These are phyloP conservation scores for Trissonchulus latispiculum DNA, from an alignment of 2,888 invertebrate species.

Conservation along the genomic window DNA sequence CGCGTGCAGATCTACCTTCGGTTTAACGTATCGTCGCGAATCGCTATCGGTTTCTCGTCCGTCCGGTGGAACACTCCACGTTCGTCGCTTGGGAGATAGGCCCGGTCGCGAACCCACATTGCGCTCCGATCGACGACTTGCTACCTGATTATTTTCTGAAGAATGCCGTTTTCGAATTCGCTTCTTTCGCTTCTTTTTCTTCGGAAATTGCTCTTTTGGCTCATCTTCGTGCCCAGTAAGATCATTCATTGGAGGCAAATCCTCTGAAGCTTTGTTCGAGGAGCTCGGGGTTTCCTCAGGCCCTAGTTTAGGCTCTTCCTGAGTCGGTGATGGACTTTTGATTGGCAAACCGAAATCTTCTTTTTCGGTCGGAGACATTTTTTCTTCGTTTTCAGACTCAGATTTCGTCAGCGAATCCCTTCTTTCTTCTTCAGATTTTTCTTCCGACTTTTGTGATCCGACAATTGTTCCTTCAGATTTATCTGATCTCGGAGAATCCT, in stretches of 20 bases:
- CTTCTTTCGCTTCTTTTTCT: not conserved
- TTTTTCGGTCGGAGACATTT: too few relatives aligned
- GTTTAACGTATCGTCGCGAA: not conserved
- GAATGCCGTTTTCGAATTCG: not conserved
- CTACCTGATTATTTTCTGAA: too few relatives aligned
- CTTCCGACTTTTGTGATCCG: too few relatives aligned
- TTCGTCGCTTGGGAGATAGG: not conserved
- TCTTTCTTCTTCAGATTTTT: too few relatives aligned
- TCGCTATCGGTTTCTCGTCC: not conserved
- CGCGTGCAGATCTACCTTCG: not conserved
- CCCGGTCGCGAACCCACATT: not conserved
- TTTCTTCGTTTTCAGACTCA: too few relatives aligned
- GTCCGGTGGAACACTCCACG: not conserved
- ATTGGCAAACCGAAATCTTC: too few relatives aligned
- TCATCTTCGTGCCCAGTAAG: not conserved
- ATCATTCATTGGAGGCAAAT: not conserved
- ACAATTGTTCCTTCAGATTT: too few relatives aligned
- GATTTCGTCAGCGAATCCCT: too few relatives aligned
- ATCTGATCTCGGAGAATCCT: too few relatives aligned
- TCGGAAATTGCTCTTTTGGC: not conserved
- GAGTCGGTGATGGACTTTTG: too few relatives aligned
- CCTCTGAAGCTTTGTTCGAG: not conserved
- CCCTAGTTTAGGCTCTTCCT: too few relatives aligned
- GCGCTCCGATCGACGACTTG: not conserved
- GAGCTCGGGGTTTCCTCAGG: not conserved